Base-by-base conservation (phyloP, 2,113 vertebrate species). In the Eleginops maclovinus region DNA sequence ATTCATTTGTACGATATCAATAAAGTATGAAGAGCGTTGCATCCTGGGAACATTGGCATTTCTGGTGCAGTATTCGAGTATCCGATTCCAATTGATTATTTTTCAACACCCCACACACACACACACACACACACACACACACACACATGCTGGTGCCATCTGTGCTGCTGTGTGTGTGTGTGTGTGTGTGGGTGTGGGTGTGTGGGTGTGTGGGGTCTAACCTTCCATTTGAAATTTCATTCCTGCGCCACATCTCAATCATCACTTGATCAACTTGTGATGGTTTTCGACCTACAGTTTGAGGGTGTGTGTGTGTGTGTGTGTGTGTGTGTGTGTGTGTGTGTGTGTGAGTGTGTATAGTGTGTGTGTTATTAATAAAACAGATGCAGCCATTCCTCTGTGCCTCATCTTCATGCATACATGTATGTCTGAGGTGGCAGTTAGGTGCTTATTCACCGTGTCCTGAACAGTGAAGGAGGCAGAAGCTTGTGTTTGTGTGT, bases 371-470 rank as follows among this genome's bases (percentile, higher is more conserved):
- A 41, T 0, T 0, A 26, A 26, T 24, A 36, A 68, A 71, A 64
- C 19, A 21, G 65, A 75, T 65, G 53, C n/a, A 0, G 40, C 49
- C 46, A 21, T 16, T 60, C 50, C 40, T 49, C 60, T 62, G 28
- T 60, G 75, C 59, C 73, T 65, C 56, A 59, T 64, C 53, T 65
- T 62, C 31, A 79, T 65, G 84, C 82, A 85, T 88, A 87, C 73
- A 87, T 86, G 28, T 24, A 2, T 0, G 13, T 17, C 68, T 74
- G 8, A n/a, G 46, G 58, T 26, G 64, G 46, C 47, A 0, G 51
- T 0, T 58, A 67, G 51, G 68, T 65, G 59, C 43, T 81, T 83
- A 84, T 86, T 83, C 58, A 75, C 82, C 41, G 16, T 12, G 74
- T 68, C 77, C 62, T n/a, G 36, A 83, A 36, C 19, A 22, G 41